Base-by-base conservation (phyloP, 2,888 invertebrate genomes). In the Thalpophila matura region DNA sequence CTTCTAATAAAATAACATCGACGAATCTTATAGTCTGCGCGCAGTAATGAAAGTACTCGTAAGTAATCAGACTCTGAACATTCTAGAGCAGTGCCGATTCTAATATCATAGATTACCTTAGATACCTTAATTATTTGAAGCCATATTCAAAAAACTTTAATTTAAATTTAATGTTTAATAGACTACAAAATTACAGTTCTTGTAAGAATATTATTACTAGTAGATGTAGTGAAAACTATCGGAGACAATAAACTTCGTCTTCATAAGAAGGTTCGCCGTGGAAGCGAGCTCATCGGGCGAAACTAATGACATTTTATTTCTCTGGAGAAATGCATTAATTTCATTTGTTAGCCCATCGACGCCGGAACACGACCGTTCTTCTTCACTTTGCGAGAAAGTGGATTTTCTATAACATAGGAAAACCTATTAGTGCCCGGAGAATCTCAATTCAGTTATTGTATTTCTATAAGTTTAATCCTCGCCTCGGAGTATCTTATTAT, bases 261-360 rank as follows among this genome's bases (percentile, higher is more conserved):
- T 82, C 83, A 81, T 83, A 80, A 86, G 84, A 81, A 82, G 82
- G 82, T 84, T 85, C 86, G 59, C 73, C 59, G 54, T 43, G 82
- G 85, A 77, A 81, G 84, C 89, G 84, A 87, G 80, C 92, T 92
- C 92, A 92, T 91, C 92, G 91, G 83, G 87, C 85, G 87, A 88
- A 90, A 91, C 92, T 94, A 94, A 94, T 92, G 92, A 91, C 91
- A 91, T 93, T 93, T 93, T 93, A 93, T 93, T 91, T 91, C 94
- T 91, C 94, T 78, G 74, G 94, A 92, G 94, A 86, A 90, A 91
- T 92, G 93, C 92, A 93, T 93, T 94, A 94, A 94, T 93, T 93
- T 94, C 91, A 94, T 94, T 94, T 93, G 91, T 90, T 89, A 89
- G 89, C 90, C 87, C 89, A 91, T 91, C 90, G 91, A 87, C 88